A percentile compares a stretch with the other conserved stretches of the same genome.
These are phyloP conservation scores for Ctenicera cuprea DNA, from an alignment of 2,888 invertebrate species.

Conservation along the genomic window DNA sequence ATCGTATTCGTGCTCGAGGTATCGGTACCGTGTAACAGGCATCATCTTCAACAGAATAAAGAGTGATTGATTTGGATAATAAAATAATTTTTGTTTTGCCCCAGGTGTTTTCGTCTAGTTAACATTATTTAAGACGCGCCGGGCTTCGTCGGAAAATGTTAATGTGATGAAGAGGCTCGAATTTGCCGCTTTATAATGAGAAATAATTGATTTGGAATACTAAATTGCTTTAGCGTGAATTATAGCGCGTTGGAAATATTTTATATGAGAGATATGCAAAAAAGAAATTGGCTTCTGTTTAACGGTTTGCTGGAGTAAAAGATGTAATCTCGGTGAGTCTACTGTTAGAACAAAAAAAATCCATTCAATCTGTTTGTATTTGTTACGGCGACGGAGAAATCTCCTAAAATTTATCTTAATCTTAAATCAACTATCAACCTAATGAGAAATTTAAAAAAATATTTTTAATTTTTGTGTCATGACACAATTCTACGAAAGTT, in stretches of 20 bases:
- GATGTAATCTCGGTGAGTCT: background rate
- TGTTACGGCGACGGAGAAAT: too few species aligned
- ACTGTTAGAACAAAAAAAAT: background rate
- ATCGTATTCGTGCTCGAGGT: constrained; percentile 50
- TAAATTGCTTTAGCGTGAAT: constrained; percentile 40
- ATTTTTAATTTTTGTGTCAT: background rate
- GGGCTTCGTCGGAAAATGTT: constrained; percentile 41
- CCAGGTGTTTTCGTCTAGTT: constrained; percentile 46
- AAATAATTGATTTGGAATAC: constrained; percentile 50
- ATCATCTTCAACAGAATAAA: constrained; percentile 48
- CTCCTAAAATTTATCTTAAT: too few species aligned
- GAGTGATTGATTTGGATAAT: constrained; percentile 55
- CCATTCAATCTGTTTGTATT: too few species aligned
- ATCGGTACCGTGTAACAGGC: constrained; percentile 48
- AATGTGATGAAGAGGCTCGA: constrained; percentile 44
- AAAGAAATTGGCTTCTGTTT: constrained; percentile 40
- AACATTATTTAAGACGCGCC: constrained; percentile 49
- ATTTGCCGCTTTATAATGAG: constrained; percentile 46
- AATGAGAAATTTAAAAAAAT: too few species aligned
- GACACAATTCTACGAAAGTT: background rate
- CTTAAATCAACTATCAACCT: too few species aligned
- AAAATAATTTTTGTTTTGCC: constrained; percentile 54
- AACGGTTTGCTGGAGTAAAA: background rate
- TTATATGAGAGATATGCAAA: constrained; percentile 9
- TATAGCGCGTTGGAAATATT: constrained; percentile 26